Base-by-base conservation (phyloP, 2,888 invertebrate genomes). In the Lathronympha strigana region DNA sequence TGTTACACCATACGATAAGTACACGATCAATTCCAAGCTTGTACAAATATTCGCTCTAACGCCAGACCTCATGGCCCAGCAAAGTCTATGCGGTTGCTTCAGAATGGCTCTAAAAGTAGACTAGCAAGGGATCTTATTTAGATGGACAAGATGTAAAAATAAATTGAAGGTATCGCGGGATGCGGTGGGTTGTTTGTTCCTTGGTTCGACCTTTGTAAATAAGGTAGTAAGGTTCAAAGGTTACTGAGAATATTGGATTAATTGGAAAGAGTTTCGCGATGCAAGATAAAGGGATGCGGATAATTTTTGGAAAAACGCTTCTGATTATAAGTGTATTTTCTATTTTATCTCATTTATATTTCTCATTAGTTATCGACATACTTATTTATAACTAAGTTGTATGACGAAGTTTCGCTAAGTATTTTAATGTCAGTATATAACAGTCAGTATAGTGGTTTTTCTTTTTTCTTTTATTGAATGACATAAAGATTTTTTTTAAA, bases 131-230 rank as follows among this genome's bases (percentile, higher is more conserved):
- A 38, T 17, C n/a, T n/a, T n/a, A n/a, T 19, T 23, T 33, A 25
- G 15, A 19, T 38, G 50, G 40, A 13, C 4, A 38, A 31, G 13
- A 31, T 40, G 40, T 62, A 50, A 57, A 51, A 57, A 63, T 63
- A 57, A 57, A 63, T 55, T 38, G 63, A 40, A 49, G 49, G 19
- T 43, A 31, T 19, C 33, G 4, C 45, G 49, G 63, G 55, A 63
- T 49, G 38, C 15, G n/a, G 49, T 57, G 61, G 61, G n/a, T 28
- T 40, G 54, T 19, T 28, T 40, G 54, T 19, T 55, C 62, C 40
- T 21, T 36, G 50, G 63, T 31, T 57, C 11, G 38, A 57, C 57
- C 63, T 63, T 63, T 63, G 63, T 57, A 63, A 63, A 63, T 63
- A 63, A 63, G 57, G 57, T 57, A 62, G 45, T 47, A 33, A 61